Evolutionary conservation across 2,888 invertebrate species (phyloP).

Genomic region (Atrina japonica): DNA sequence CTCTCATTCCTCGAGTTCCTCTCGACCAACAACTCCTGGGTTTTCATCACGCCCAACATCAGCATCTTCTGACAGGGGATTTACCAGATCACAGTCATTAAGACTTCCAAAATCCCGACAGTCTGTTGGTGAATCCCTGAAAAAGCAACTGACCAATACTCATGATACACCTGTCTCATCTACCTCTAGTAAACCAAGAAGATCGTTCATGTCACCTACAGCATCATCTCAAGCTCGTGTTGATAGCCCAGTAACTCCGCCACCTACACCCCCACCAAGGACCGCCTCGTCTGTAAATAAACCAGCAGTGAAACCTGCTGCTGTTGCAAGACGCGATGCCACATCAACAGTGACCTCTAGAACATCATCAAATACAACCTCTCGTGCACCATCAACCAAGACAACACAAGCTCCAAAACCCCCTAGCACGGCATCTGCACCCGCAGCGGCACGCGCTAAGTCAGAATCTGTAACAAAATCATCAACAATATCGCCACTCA

Average conservation of each 20-base stretch:
- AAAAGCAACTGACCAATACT: constrained; percentile 30
- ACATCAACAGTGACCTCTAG: constrained; percentile 33
- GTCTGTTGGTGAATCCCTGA: constrained; percentile 31
- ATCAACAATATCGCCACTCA: constrained; percentile 49
- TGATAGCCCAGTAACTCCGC: constrained; percentile 45
- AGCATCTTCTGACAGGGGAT: constrained; percentile 49
- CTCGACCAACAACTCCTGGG: constrained; percentile 28
- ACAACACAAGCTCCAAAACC: constrained; percentile 21
- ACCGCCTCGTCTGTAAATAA: constrained; percentile 36
- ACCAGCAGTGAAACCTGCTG: constrained; percentile 34
- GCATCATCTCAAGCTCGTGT: constrained; percentile 62
- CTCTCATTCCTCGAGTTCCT: constrained; percentile 35
- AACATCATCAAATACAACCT: constrained; percentile 29
- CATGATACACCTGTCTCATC: constrained; percentile 41
- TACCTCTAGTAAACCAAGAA: constrained; percentile 40
- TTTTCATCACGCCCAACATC: constrained; percentile 31
- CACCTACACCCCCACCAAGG: constrained; percentile 55
- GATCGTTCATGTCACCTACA: constrained; percentile 70
- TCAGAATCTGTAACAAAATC: constrained; percentile 33
- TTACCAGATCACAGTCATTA: constrained; percentile 58
- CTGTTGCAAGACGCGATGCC: constrained; percentile 22
- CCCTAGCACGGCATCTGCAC: constrained; percentile 1
- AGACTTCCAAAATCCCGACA: constrained; percentile 49
- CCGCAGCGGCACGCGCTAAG: constrained; percentile 31
- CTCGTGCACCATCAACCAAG: constrained; percentile 40